Conservation (phyloP, 2,888 invertebrate genomes). For the Blomia tropicalis region DNA sequence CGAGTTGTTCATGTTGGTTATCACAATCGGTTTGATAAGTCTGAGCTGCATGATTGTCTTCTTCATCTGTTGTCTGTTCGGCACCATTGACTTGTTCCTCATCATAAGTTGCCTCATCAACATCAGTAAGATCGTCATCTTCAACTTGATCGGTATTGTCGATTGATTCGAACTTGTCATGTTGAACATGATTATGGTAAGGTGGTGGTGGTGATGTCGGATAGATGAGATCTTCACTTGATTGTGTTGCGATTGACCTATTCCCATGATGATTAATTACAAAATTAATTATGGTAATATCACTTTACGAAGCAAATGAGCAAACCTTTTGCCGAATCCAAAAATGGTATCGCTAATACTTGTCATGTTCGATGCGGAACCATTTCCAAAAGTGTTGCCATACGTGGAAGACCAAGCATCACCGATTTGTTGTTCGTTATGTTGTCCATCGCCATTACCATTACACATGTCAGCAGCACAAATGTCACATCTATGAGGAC, state of each 20-base stretch:
- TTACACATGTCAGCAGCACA: too few species aligned
- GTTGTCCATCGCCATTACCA: background rate
- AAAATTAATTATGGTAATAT: too few species aligned
- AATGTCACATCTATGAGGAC: slow-evolving; percentile 28
- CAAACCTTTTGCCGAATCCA: background rate
- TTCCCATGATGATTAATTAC: background rate
- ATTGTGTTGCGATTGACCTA: slow-evolving; percentile 3
- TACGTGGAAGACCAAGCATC: background rate
- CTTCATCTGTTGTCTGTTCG: slow-evolving; percentile 8
- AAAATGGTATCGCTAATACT: background rate
- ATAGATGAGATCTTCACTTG: background rate
- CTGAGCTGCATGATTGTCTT: slow-evolving; percentile 5
- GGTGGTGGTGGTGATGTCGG: slow-evolving; percentile 3
- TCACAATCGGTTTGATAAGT: slow-evolving; percentile 4
- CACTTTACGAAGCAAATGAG: too few species aligned
- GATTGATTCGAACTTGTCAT: slow-evolving; percentile 22
- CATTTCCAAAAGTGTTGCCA: background rate
- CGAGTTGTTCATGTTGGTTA: background rate
- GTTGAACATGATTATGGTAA: background rate
- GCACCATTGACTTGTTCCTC: slow-evolving; percentile 22
- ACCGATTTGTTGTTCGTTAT: background rate
- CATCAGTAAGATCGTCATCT: slow-evolving; percentile 17
- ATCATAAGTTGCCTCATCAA: slow-evolving; percentile 21
- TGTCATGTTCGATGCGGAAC: background rate
- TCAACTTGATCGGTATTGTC: slow-evolving; percentile 21